Conservation (phyloP, 2,888 invertebrate genomes). For the Bruchidius siliquastri region DNA sequence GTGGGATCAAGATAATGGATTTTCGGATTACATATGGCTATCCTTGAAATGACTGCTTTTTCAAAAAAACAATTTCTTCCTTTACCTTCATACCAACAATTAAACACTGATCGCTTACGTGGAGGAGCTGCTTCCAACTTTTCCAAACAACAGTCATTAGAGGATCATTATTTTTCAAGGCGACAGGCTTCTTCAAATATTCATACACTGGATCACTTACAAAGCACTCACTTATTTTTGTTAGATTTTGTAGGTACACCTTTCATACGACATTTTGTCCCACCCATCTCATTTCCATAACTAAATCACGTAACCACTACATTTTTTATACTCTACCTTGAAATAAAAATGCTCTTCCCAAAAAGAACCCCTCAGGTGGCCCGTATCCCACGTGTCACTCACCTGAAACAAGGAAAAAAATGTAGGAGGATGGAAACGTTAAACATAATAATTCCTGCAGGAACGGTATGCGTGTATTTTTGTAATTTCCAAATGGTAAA, state of each 20-base stretch:
- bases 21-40: too few species aligned
- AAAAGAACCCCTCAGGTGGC: neutral
- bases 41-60: too few species aligned
- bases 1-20: too few species aligned
- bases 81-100: too few species aligned
- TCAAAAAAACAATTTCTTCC: too few species aligned
- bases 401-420: neutral
- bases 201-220: neutral
- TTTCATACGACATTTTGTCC: neutral
- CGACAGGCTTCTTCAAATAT: neutral
- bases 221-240: neutral
- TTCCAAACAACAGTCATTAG: neutral
- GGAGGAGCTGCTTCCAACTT: too few species aligned
- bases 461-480: constrained; percentile 35
- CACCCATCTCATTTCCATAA: neutral
- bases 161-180: neutral
- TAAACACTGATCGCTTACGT: too few species aligned
- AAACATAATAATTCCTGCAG: neutral
- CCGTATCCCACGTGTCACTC: neutral
- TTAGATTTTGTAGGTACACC: neutral
- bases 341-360: constrained; percentile 5
- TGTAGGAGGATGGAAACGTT: neutral
- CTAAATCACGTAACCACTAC: constrained; percentile 20
- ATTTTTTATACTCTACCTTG: constrained; percentile 10
- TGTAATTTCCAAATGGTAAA: constrained; percentile 42